A percentile compares a stretch with the other conserved stretches of the same genome.
These are phyloP conservation scores for Lerista edwardsae DNA, from an alignment of 2,797 vertebrate genomes.

Conservation along the genomic window DNA sequence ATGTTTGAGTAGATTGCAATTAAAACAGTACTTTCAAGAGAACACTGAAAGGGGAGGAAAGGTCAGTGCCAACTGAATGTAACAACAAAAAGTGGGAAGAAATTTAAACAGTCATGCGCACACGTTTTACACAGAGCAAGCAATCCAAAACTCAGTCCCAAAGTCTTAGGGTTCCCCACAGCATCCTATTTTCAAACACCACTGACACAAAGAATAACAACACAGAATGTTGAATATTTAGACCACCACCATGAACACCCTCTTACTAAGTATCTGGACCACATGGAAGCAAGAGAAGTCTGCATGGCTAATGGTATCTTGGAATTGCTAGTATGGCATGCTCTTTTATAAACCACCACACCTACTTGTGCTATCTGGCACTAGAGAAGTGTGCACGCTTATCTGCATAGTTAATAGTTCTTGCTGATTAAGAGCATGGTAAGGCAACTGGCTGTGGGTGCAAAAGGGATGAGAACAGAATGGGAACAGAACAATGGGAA, in stretches of 20 bases:
- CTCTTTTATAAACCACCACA: slow-evolving; percentile 66
- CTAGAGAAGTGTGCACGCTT: slow-evolving; percentile 50
- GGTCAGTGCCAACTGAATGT: slow-evolving; percentile 36
- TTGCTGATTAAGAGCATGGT: slow-evolving; percentile 37
- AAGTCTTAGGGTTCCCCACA: slow-evolving; percentile 25
- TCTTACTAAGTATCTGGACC: slow-evolving; percentile 62
- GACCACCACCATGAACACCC: background rate
- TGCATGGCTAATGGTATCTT: slow-evolving; percentile 69
- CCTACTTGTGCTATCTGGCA: slow-evolving; percentile 61
- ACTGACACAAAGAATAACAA: slow-evolving; percentile 42
- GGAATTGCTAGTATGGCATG: slow-evolving; percentile 58
- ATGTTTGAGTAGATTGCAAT: slow-evolving; percentile 53
- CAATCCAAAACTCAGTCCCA: slow-evolving; percentile 25
- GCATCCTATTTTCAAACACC: slow-evolving; percentile 47
- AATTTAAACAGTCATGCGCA: background rate
- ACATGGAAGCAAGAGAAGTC: slow-evolving; percentile 61
- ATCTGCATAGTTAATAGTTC: slow-evolving; percentile 54
- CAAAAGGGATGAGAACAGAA: background rate
- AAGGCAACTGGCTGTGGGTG: slow-evolving; percentile 40
- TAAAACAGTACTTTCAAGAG: slow-evolving; percentile 39
- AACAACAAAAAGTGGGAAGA: background rate
- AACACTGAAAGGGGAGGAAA: slow-evolving; percentile 37
- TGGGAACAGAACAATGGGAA: background rate
- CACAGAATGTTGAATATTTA: slow-evolving; percentile 48
- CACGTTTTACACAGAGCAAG: background rate